A percentile compares a stretch with the other conserved stretches of the same genome.
Conservation (phyloP, 1,140 invertebrate genomes). For the Drosophila serrata region DNA sequence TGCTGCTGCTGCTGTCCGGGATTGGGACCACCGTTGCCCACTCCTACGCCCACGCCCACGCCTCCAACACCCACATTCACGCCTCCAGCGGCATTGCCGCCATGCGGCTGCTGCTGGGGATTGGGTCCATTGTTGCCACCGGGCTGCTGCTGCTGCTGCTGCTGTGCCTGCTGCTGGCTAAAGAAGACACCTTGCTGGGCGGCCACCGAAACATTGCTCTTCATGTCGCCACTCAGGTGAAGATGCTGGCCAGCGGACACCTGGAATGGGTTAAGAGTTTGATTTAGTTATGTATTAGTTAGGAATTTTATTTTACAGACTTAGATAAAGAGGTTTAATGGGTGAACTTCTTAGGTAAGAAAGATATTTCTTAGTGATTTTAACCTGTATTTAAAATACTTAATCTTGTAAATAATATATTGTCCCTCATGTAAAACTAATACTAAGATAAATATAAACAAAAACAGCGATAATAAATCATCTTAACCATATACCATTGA, state of each 20-base stretch:
- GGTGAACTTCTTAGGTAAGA: not conserved
- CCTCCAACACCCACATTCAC: constrained; percentile 72
- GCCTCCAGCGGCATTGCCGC: constrained; percentile 70
- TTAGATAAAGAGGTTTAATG: not conserved
- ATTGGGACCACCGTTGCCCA: constrained; percentile 62
- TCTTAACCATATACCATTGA: too few relatives aligned
- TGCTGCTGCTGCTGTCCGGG: constrained; percentile 75
- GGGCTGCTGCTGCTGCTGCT: constrained; percentile 72
- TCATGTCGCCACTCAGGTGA: constrained; percentile 90
- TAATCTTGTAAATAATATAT: too few relatives aligned
- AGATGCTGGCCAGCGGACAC: constrained; percentile 93
- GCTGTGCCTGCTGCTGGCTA: constrained; percentile 86
- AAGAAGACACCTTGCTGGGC: constrained; percentile 93
- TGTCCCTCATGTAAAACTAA: not conserved
- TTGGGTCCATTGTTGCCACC: constrained; percentile 63
- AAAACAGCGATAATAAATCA: too few relatives aligned
- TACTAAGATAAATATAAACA: too few relatives aligned
- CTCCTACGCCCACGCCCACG: constrained; percentile 28
- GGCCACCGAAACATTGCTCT: constrained; percentile 90
- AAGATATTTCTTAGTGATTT: too few relatives aligned
- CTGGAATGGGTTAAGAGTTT: constrained; percentile 85
- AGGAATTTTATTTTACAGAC: too few relatives aligned
- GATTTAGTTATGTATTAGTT: too few relatives aligned
- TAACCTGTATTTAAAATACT: too few relatives aligned
- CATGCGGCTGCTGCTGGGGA: constrained; percentile 61